Evolutionary conservation across 2,113 vertebrate species (phyloP).

Genomic region (Pogonocichla stellata): DNA sequence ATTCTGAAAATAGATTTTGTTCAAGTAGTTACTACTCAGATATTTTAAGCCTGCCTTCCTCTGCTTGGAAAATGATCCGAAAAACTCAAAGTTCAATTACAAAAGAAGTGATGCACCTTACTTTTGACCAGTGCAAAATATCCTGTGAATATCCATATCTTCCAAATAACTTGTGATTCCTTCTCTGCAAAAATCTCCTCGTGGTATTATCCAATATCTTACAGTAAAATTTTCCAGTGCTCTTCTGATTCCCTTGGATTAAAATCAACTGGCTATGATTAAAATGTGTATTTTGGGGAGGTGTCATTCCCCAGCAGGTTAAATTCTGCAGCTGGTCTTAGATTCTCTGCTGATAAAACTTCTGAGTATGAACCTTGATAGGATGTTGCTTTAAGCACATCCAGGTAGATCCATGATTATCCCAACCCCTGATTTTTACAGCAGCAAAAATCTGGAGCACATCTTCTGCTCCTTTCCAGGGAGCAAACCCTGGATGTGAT

Average conservation of each 20-base stretch:
- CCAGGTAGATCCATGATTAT: not conserved
- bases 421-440: not conserved
- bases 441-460: not conserved
- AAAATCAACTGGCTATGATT: not conserved
- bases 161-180: not conserved
- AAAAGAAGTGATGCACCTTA: not conserved
- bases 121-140: not conserved
- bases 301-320: not conserved
- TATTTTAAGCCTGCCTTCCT: not conserved
- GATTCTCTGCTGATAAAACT: not conserved
- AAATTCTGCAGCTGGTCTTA: not conserved
- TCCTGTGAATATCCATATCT: not conserved
- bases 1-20: not conserved
- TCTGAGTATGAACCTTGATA: not conserved
- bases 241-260: not conserved
- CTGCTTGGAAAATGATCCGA: not conserved
- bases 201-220: not conserved
- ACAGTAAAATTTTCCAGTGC: not conserved
- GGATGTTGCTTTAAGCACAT: not conserved
- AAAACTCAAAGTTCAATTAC: not conserved
- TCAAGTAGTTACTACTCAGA: not conserved
- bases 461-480: not conserved
- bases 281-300: not conserved
- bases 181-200: not conserved
- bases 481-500: not conserved